phyloP scores from a whole-genome alignment of 1,140 invertebrate species.

The Bombyx mori region DNA sequence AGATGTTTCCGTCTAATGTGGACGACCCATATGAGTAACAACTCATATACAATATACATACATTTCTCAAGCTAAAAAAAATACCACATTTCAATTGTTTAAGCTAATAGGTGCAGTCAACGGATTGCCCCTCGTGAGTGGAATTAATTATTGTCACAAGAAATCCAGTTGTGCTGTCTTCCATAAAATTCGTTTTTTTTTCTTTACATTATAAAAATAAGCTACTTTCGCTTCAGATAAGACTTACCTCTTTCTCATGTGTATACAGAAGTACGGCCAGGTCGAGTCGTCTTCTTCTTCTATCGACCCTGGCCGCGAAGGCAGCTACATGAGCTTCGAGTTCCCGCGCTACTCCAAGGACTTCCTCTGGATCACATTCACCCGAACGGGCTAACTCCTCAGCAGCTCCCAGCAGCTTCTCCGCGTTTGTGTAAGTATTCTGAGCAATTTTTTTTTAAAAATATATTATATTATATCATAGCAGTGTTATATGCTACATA shows the following conservation, averaged over 20 bases:
- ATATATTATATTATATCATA: background rate
- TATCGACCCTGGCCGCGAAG: constrained; percentile 95
- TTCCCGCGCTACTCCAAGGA: constrained; percentile 92
- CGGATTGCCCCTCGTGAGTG: no score
- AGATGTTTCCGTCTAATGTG: no score
- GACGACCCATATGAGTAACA: no score
- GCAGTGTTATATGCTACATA: no score
- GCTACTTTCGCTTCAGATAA: background rate
- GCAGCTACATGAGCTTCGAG: constrained; percentile 92
- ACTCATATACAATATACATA: no score
- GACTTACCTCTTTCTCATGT: constrained; percentile 91
- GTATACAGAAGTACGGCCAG: constrained; percentile 96
- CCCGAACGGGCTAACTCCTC: constrained; percentile 96
- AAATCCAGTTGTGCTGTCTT: no score
- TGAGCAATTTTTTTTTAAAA: constrained; percentile 51
- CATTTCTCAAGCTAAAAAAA: no score
- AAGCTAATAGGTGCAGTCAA: no score
- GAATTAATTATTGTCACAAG: no score
- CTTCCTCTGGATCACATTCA: constrained; percentile 96
- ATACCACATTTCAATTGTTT: no score
- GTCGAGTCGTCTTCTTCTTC: constrained; percentile 90
- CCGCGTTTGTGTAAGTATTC: constrained; percentile 99
- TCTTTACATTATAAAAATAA: background rate
- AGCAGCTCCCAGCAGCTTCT: constrained; percentile 95
- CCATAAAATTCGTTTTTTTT: no score